A percentile compares a stretch with the other conserved stretches of the same genome.
Evolutionary conservation across 1,140 invertebrate species (phyloP).

Genomic region (Penaeus vannamei): DNA sequence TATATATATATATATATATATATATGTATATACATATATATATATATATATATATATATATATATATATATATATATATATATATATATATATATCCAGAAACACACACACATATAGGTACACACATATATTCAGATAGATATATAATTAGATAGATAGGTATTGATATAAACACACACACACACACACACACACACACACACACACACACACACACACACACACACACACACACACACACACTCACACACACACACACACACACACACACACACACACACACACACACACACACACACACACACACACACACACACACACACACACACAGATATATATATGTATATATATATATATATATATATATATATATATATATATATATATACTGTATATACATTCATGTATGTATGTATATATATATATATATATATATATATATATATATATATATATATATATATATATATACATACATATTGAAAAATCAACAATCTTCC

Average conservation of each 20-base stretch:
- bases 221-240: background rate
- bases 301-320: background rate
- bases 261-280: background rate
- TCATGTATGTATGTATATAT: too few relatives aligned
- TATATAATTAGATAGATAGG: slow-evolving; percentile 20
- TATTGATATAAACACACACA: slow-evolving; percentile 19
- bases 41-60: background rate
- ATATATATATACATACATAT: too few relatives aligned
- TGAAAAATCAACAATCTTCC: too few relatives aligned
- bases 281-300: background rate
- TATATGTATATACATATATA: background rate
- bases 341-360: slow-evolving; percentile 6
- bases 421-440: too few relatives aligned
- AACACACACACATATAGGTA: background rate
- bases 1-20: background rate
- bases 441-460: too few relatives aligned
- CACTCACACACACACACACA: background rate
- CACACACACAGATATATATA: background rate
- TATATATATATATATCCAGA: background rate
- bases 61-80: background rate
- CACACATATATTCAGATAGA: background rate
- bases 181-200: slow-evolving; percentile 4
- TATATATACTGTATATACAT: too few relatives aligned
- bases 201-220: slow-evolving; percentile 12
- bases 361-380: background rate